A percentile compares a stretch with the other conserved stretches of the same genome.
These are phyloP conservation scores for Heteromyza rotundicornis DNA, from an alignment of 2,888 invertebrate genomes.

Conservation along the genomic window DNA sequence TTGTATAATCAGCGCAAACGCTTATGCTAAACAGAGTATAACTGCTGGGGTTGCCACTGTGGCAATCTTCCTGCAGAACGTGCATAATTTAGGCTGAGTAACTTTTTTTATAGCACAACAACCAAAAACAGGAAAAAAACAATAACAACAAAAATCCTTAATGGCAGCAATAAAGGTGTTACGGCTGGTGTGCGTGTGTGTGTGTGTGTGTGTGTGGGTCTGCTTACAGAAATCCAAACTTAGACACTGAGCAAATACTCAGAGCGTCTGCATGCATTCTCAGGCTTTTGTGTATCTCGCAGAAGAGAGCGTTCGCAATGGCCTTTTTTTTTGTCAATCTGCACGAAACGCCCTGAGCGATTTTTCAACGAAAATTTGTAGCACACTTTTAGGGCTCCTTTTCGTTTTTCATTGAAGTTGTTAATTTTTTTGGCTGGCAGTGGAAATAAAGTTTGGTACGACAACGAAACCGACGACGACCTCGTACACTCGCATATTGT, in stretches of 20 bases:
- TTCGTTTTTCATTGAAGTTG: not conserved
- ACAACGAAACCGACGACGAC: conserved; percentile 24
- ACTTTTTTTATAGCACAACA: conserved; percentile 35
- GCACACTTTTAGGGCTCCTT: conserved; percentile 6
- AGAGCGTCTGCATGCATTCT: not conserved
- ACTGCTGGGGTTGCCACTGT: conserved; percentile 50
- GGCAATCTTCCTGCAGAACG: not conserved
- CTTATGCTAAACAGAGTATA: conserved; percentile 55
- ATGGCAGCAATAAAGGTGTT: conserved; percentile 6
- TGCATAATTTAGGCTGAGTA: conserved; percentile 3
- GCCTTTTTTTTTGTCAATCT: not conserved
- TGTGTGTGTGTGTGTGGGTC: too few species aligned
- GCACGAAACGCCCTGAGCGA: not conserved
- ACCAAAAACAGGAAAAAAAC: conserved; percentile 26
- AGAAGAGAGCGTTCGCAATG: not conserved
- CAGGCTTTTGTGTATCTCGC: not conserved
- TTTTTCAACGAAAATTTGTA: not conserved
- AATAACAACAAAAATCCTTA: conserved; percentile 16
- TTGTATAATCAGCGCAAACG: too few species aligned
- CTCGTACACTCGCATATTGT: conserved; percentile 16
- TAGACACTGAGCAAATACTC: too few species aligned
- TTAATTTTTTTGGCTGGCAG: not conserved
- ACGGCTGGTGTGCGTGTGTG: too few species aligned
- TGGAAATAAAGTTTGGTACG: not conserved
- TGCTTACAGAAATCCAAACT: too few species aligned